Conservation (phyloP, 2,888 invertebrate species). For the Eumerus sabulonum region DNA sequence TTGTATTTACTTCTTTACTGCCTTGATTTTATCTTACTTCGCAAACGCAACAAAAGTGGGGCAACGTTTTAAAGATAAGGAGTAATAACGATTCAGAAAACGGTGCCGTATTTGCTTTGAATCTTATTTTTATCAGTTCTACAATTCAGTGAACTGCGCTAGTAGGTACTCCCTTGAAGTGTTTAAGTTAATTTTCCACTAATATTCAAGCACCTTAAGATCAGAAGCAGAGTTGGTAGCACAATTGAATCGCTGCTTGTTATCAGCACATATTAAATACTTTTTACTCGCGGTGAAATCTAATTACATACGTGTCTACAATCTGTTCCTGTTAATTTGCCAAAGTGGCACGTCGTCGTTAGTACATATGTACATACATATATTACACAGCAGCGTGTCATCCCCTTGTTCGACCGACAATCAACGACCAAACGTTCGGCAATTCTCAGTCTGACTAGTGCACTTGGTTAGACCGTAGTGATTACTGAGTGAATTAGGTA, state of each 20-base stretch:
- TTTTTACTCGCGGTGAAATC: constrained; percentile 3
- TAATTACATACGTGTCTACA: neutral
- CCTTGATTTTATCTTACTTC: constrained; percentile 32
- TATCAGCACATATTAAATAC: constrained; percentile 28
- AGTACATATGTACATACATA: constrained; percentile 2
- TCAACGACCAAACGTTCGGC: constrained; percentile 6
- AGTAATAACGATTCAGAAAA: constrained; percentile 15
- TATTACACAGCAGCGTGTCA: constrained; percentile 3
- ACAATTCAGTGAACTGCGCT: constrained; percentile 17
- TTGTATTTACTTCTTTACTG: constrained; percentile 11
- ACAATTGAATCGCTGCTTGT: constrained; percentile 29
- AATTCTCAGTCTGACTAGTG: constrained; percentile 2
- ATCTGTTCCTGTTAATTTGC: constrained; percentile 35
- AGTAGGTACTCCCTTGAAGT: neutral
- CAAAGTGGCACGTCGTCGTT: constrained; percentile 57
- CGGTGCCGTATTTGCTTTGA: constrained; percentile 53
- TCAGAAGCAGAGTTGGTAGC: constrained; percentile 11
- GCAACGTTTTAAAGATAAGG: constrained; percentile 54
- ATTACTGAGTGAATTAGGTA: neutral
- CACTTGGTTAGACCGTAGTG: constrained; percentile 6
- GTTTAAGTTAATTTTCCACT: neutral
- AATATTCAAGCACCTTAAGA: constrained; percentile 5
- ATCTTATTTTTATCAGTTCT: constrained; percentile 56
- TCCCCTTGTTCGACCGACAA: neutral
- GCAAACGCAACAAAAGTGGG: constrained; percentile 7